Conservation (phyloP, 2,113 vertebrate species). For the Semicossyphus pulcher region DNA sequence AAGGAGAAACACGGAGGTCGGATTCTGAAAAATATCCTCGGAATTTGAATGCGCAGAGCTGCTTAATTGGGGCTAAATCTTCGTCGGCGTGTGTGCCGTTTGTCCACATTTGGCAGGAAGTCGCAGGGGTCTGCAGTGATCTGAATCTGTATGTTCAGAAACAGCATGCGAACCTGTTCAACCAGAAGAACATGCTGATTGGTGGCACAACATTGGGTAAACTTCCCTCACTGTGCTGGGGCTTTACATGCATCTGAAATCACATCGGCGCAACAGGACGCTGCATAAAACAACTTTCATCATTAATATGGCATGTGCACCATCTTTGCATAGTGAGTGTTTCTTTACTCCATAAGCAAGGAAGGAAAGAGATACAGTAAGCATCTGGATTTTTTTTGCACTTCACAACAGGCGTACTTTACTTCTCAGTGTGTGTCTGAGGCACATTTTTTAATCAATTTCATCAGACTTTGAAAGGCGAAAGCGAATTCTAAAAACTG, state of each 20-base stretch:
- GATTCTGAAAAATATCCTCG: slow-evolving; percentile 22
- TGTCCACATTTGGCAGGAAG: slow-evolving; percentile 51
- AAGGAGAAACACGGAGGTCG: slow-evolving; percentile 37
- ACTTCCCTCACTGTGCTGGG: neutral
- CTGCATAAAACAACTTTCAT: neutral
- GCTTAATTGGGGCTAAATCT: slow-evolving; percentile 66
- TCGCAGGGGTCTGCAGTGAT: slow-evolving; percentile 38
- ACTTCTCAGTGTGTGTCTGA: too few relatives aligned
- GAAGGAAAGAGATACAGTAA: too few relatives aligned
- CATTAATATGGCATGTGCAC: neutral
- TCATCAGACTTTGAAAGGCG: too few relatives aligned
- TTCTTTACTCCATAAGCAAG: too few relatives aligned
- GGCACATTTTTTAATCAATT: too few relatives aligned
- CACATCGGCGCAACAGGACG: slow-evolving; percentile 18
- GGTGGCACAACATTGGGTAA: slow-evolving; percentile 9
- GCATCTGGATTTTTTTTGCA: too few relatives aligned
- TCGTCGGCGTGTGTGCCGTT: slow-evolving; percentile 47
- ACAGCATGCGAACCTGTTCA: slow-evolving; percentile 41
- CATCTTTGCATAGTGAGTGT: neutral
- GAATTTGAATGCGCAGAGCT: slow-evolving; percentile 19
- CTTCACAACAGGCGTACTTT: too few relatives aligned
- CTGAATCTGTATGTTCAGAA: slow-evolving; percentile 29
- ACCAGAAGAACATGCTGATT: slow-evolving; percentile 29
- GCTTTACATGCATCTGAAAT: slow-evolving; percentile 14
- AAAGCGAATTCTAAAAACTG: too few relatives aligned